phyloP scores from a whole-genome alignment of 2,888 invertebrate genomes.

The Cheilosia variabilis region DNA sequence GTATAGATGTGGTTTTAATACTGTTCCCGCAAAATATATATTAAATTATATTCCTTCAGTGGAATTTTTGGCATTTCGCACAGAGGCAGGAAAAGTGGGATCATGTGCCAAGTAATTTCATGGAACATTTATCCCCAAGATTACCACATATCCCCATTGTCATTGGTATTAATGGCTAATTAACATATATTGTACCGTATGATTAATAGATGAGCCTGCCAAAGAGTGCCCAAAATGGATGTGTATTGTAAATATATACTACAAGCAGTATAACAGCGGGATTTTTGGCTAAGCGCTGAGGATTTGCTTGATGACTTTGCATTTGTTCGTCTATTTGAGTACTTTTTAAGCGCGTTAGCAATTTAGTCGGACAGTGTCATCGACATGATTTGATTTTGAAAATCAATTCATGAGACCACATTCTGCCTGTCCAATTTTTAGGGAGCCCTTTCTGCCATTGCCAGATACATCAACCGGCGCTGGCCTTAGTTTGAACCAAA shows the following conservation, averaged over 20 bases:
- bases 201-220: conserved; percentile 36
- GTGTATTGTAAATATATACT: too few species aligned
- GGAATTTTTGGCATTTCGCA: conserved; percentile 10
- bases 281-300: not conserved
- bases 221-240: not conserved
- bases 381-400: too few species aligned
- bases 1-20: conserved; percentile 22
- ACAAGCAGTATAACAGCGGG: not conserved
- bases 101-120: conserved; percentile 66
- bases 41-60: not conserved
- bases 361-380: too few species aligned
- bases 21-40: conserved; percentile 10
- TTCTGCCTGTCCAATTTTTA: too few species aligned
- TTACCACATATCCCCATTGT: conserved; percentile 44
- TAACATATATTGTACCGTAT: conserved; percentile 51
- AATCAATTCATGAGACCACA: too few species aligned
- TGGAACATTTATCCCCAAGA: conserved; percentile 61
- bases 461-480: too few species aligned
- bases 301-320: too few species aligned
- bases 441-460: too few species aligned
- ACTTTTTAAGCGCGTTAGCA: too few species aligned
- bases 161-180: conserved; percentile 66
- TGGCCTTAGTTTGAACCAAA: too few species aligned
- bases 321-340: too few species aligned
- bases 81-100: conserved; percentile 20